Percentiles rank a stretch among this genome's conserved stretches.
Evolutionary conservation across 2,888 invertebrate genomes (phyloP).

Genomic region (Ichneumon xanthorius): DNA sequence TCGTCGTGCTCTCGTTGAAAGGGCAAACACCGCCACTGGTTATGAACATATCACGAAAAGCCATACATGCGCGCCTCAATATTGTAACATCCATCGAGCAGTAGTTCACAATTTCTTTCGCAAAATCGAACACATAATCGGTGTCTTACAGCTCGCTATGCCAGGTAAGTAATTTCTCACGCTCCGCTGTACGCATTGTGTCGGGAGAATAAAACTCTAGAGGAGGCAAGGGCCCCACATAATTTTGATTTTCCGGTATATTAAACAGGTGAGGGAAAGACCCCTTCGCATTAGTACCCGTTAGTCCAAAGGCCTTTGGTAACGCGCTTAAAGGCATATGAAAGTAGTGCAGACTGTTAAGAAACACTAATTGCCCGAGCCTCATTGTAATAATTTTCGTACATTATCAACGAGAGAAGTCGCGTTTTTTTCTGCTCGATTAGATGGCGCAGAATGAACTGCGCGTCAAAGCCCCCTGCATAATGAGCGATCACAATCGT

Average conservation of each 20-base stretch:
- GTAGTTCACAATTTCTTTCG: slow-evolving; percentile 72
- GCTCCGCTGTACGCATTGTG: slow-evolving; percentile 57
- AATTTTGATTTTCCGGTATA: slow-evolving; percentile 69
- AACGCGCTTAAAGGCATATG: slow-evolving; percentile 72
- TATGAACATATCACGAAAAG: slow-evolving; percentile 71
- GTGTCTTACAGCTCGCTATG: slow-evolving; percentile 60
- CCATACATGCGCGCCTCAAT: slow-evolving; percentile 73
- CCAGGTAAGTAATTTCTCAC: slow-evolving; percentile 71
- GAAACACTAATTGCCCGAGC: slow-evolving; percentile 66
- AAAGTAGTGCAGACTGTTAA: slow-evolving; percentile 74
- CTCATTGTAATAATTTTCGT: slow-evolving; percentile 68
- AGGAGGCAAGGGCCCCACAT: slow-evolving; percentile 70
- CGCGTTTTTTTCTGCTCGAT: slow-evolving; percentile 28
- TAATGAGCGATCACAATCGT: slow-evolving; percentile 56
- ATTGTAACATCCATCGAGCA: slow-evolving; percentile 72
- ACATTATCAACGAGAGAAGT: slow-evolving; percentile 67
- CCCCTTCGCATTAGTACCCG: slow-evolving; percentile 65
- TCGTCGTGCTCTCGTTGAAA: slow-evolving; percentile 71
- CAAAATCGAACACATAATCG: slow-evolving; percentile 72
- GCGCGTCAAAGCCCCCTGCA: slow-evolving; percentile 50
- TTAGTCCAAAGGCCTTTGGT: slow-evolving; percentile 74
- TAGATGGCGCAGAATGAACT: slow-evolving; percentile 50
- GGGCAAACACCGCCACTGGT: slow-evolving; percentile 70
- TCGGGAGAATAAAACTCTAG: slow-evolving; percentile 68
- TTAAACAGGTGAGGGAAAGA: slow-evolving; percentile 74